Base-by-base conservation (phyloP, 2,797 vertebrate species). In the Lepilemur septentrionalis region DNA sequence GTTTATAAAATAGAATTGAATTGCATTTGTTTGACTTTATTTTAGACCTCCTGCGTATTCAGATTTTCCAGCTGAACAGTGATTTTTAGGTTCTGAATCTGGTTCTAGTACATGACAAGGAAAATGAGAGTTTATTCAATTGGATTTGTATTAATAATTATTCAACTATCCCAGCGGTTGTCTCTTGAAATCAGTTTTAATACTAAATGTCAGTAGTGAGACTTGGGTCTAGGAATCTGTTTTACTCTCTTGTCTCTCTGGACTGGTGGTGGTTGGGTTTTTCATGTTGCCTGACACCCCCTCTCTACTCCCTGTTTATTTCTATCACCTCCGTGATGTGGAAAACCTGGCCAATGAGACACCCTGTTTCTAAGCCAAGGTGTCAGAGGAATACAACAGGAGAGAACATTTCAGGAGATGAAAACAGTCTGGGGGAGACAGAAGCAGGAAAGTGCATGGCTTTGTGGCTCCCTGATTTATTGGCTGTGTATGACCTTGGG, bases 1-100 rank as follows among this genome's bases (percentile, higher is more conserved):
- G 32, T 50, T 91, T 93, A 80, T 48, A 67, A 86, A 63, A 78
- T 73, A 43, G 52, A 89, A 93, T 90, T n/a, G 30, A 57, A 82
- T 88, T 78, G 11, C 25, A 78, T 83, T n/a, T 67, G 63, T 73
- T 69, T 11, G 18, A 50, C 52, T 87, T 93, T 76, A 70, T 59
- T 69, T 75, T 70, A 28, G 41, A 93, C 63, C 48, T 61, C n/a
- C 18, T 72, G 4, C 52, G 93, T 80, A 38, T 46, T 93, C 86
- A 73, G 28, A 12, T 90, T 94, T 85, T 79, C 38, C 81, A 93
- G n/a, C 57, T 95, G 78, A 80, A 50, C 10, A 23, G 12, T 76
- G 48, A 82, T 43, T 95, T 89, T 95, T 59, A 57, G 52, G 13
- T 92, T 94, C 67, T 92, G 65, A 93, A 38, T 95, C 73, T 23